These are phyloP conservation scores for Promerops cafer DNA, from an alignment of 2,113 vertebrate species.

Conservation along the genomic window DNA sequence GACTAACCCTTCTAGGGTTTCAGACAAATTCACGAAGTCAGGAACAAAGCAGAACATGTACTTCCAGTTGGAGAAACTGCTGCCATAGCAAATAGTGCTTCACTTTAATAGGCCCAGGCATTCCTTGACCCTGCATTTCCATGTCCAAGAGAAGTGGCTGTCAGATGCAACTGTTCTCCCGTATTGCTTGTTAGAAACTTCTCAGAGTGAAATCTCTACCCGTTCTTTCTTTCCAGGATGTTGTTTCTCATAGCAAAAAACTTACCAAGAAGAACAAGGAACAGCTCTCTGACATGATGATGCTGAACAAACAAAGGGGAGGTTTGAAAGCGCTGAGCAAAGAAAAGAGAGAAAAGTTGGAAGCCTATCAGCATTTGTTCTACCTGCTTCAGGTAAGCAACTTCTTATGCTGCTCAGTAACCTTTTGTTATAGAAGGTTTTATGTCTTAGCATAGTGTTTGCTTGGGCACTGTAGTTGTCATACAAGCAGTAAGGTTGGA, in stretches of 20 bases:
- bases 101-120: not conserved
- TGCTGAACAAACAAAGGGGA: conserved; percentile 93
- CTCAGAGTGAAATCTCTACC: not conserved
- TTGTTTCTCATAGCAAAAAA: conserved; percentile 98
- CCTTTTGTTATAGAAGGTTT: not conserved
- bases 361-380: conserved; percentile 95
- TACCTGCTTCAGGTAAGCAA: conserved; percentile 87
- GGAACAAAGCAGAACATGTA: not conserved
- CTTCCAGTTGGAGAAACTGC: not conserved
- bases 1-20: not conserved
- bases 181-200: not conserved
- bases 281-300: conserved; percentile 95
- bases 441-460: not conserved
- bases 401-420: rapidly evolving
- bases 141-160: rapidly evolving
- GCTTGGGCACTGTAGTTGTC: not conserved
- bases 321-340: conserved; percentile 97
- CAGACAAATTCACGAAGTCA: not conserved
- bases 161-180: not conserved
- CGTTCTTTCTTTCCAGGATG: conserved; percentile 76
- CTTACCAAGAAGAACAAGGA: conserved; percentile 97
- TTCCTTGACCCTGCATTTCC: not conserved
- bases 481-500: not conserved
- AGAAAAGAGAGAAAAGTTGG: conserved; percentile 92
- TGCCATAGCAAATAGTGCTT: not conserved